Evolutionary conservation across 2,113 vertebrate genomes (phyloP), one percentile per base, ranked within the genome.

Genomic region (Mustelus asterias): DNA sequence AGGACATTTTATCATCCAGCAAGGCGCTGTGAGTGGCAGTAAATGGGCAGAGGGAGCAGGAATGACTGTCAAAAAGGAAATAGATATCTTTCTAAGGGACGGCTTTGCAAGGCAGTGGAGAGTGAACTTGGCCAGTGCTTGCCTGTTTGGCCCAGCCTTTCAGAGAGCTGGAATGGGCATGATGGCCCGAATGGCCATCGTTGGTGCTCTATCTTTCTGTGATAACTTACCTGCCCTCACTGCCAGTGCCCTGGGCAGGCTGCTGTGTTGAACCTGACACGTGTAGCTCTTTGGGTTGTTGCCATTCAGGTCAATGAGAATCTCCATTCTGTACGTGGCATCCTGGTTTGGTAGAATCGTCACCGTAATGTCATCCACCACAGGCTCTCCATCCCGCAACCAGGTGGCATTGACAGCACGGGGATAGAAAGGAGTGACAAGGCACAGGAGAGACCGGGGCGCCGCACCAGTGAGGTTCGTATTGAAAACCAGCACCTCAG

Each of bases 401-500:
- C 88, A 90, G 1, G 54, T 90, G 29, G 58, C 88, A 20, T 63
- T 90, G 88, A 90, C n/a, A 11, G 54, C 26, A 0, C 88, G 88
- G 13, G 88, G 88, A 33, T 90, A 90, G 14, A 90, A 90, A 58
- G 88, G 26, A 63, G 88, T 90, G 88, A 90, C 60, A 54, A 90
- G 24, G 58, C 88, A 90, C 26, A 33, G 10, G 13, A 90, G 88
- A n/a, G 26, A 14, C 29, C 1, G 9, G 54, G 48, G 10, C 33
- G 3, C 29, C 11, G 29, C 54, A 5, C 2, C 26, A 11, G 11
- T 16, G 24, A 29, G 14, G 13, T 6, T 33, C 54, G 11, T 63
- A 16, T 13, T 29, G 13, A n/a, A 90, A 58, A 90, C 54, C 58
- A 33, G 24, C 3, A 63, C 26, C 29, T 63, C 8, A 16, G 88